Base-by-base conservation (phyloP, 2,888 invertebrate species). In the Brenthis daphne region DNA sequence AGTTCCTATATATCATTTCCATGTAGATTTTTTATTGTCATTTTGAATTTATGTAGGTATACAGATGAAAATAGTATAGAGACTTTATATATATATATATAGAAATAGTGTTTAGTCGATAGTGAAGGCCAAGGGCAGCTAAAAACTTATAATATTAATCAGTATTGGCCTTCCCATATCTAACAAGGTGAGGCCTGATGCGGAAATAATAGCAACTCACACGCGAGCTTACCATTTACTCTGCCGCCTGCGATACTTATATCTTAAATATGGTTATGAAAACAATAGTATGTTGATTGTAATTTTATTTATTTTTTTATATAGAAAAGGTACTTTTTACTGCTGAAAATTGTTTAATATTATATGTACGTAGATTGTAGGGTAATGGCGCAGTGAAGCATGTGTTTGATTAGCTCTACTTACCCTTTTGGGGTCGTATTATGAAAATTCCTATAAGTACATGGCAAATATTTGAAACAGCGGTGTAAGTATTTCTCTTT, bases 131-230 rank as follows among this genome's bases (percentile, higher is more conserved):
- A 80, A 79, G 80, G 81, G 69, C 76, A 74, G 58, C 82, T 83
- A 77, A 81, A 85, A 83, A 80, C 82, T 79, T 75, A 50, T n/a
- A 50, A 77, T 77, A 80, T 79, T 82, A 82, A 70, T 81, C 81
- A 78, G 76, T 81, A 84, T 83, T 82, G 84, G 82, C 82, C 82
- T 83, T 79, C 78, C 79, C 69, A 79, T 84, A 84, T 82, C 82
- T 76, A 77, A 79, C 84, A 84, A 88, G 87, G 89, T 84, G 85
- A 88, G 84, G 81, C 80, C 79, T 75, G 70, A 76, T 76, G 75
- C 80, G 85, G 85, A 83, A 82, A 84, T 88, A 87, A 87, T 87
- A 80, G 81, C 80, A 74, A 73, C 80, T n/a, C 12, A 77, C 77
- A 84, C 89, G 88, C 89, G 83, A 89, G 80, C 77, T 76, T 77